Base-by-base conservation (phyloP, 2,113 vertebrate species). In the Amphiprion ocellaris region DNA sequence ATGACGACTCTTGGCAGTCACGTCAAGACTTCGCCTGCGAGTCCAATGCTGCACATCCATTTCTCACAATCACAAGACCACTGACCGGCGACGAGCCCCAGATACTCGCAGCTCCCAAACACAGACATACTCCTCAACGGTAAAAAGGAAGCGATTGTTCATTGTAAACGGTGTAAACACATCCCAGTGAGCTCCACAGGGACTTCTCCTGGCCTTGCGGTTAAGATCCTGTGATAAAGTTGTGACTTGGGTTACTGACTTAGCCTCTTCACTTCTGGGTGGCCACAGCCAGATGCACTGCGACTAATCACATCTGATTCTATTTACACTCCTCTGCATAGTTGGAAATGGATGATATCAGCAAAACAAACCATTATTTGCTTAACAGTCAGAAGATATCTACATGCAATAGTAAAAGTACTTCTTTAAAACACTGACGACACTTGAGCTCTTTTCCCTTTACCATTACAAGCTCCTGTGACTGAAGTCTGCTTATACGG, bases 241-340 rank as follows among this genome's bases (percentile, higher is more conserved):
- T 77, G 62, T 62, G 81, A 87, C 80, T 82, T 10, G 10, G 59
- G 83, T 85, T 84, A 89, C 83, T 39, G 79, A 82, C 76, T 85
- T 87, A 79, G 85, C 24, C 88, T 60, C 73, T 46, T 80, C 69
- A 15, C 82, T 90, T 68, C 86, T 92, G 91, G 92, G 92, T 92
- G 92, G 92, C 75, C 90, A 56, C 10, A 28, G 39, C 69, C 58
- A 77, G 62, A 79, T 69, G 4, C 72, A 53, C 3, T 55, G 39
- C 15, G 5, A 79, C 75, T 83, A 87, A 91, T 91, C 85, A 86
- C 87, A 89, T 89, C 83, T 86, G 83, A 89, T 66, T 87, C 75
- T 63, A 86, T 91, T 93, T 91, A 89, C 84, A 79, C 84, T 83
- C 47, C 78, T 78, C 74, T 65, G 69, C 69, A 2, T 15, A 66